phyloP scores from a whole-genome alignment of 2,888 invertebrate species.

The Stenichneumon culpator region DNA sequence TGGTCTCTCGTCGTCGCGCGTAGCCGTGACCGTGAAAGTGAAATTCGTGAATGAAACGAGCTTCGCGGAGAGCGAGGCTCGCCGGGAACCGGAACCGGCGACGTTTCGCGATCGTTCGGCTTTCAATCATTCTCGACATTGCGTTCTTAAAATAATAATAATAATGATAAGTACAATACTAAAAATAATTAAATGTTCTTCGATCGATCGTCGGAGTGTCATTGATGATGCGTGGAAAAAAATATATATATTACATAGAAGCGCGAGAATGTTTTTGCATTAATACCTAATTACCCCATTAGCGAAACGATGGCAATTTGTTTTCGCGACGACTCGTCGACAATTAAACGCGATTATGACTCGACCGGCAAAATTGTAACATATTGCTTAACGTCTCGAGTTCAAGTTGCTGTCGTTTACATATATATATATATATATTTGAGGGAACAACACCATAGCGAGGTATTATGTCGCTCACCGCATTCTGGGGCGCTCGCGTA shows the following conservation, averaged over 20 bases:
- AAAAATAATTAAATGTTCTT: background rate
- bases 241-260: too few relatives aligned
- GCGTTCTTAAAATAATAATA: background rate
- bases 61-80: conserved; percentile 4
- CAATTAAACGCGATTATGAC: conserved; percentile 15
- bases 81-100: conserved; percentile 16
- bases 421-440: background rate
- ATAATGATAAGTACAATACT: background rate
- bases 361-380: conserved; percentile 14
- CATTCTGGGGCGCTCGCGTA: conserved; percentile 22
- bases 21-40: conserved; percentile 83
- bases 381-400: conserved; percentile 37
- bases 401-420: conserved; percentile 21
- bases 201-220: background rate
- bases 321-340: conserved; percentile 12
- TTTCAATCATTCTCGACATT: background rate
- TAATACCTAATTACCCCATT: background rate
- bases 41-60: conserved; percentile 78
- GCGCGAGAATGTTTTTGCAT: background rate
- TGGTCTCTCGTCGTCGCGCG: conserved; percentile 58
- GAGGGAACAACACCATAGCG: conserved; percentile 10
- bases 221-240: too few relatives aligned
- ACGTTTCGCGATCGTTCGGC: background rate
- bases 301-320: background rate
- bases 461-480: conserved; percentile 34